Evolutionary conservation across 53 echinoderm and acorn worm species (phyloP), one percentile per base, ranked within the genome.

Genomic region (Holothuria scabra): DNA sequence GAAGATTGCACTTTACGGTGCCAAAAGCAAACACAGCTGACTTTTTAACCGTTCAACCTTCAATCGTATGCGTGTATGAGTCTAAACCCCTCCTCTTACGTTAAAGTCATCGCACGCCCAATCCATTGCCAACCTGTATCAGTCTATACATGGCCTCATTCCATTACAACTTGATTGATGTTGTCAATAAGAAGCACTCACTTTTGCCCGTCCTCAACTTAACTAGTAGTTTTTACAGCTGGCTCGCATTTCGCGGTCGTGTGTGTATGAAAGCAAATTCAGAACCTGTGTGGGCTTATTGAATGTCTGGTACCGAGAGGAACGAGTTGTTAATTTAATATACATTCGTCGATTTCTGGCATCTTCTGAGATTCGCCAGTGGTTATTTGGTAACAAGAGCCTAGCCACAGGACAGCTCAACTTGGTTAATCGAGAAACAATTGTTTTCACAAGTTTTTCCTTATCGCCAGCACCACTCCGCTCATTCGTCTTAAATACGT

Each of bases 271-370:
- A 69, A 34, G 69, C 69, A 69, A 69, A 30, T 41, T 69, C 35
- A 30, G 69, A 34, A 52, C 18, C 52, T 52, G 52, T 52, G 52
- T 69, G 20, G 38, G 37, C 21, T 30, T 38, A 69, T 69, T 34
- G 69, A 37, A 41, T 69, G 30, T 29, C 69, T 69, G 44, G n/a
- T 69, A 69, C 69, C 35, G 35, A n/a, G 30, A 41, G 33, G 9
- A 34, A 69, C 32, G 34, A 32, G 44, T 33, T 33, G 69, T 20
- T 34, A 69, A 69, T 69, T 69, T 69, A 69, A 69, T 69, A 34
- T 69, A 30, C 35, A 69, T 69, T 37, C 69, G 34, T 69, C 69
- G 69, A 69, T 33, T 69, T 69, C 69, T 69, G 69, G 69, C 44
- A 69, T 5, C 69, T 69, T 38, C 38, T 41, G 69, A 69, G 69